Percentiles rank a stretch among this genome's conserved stretches.
Evolutionary conservation across 2,113 vertebrate species (phyloP).

Genomic region (Sitta europaea): DNA sequence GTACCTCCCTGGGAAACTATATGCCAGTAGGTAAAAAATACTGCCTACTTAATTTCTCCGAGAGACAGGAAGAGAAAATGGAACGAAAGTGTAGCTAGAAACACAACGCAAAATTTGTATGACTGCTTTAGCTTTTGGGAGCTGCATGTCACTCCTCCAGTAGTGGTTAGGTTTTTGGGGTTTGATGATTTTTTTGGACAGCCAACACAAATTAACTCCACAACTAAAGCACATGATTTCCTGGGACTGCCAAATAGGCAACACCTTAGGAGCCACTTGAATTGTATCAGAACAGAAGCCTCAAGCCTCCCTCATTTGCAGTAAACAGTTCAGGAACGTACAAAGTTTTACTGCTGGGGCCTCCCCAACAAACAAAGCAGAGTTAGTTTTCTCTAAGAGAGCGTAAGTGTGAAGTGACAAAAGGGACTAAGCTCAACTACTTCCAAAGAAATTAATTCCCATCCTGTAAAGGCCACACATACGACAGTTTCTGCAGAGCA

Average conservation of each 20-base stretch:
- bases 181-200: not conserved
- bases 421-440: not conserved
- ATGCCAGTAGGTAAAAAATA: constrained; percentile 11
- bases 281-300: not conserved
- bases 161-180: not conserved
- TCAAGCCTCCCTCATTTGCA: not conserved
- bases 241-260: not conserved
- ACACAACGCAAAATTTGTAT: accelerated
- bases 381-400: not conserved
- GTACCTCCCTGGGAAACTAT: not conserved
- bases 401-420: not conserved
- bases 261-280: accelerated
- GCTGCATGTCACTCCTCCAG: not conserved
- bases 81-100: not conserved
- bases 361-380: not conserved
- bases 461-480: not conserved
- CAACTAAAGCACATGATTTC: not conserved
- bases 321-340: not conserved
- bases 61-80: not conserved
- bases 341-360: not conserved
- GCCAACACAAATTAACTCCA: not conserved
- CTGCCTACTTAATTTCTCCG: not conserved
- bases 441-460: not conserved
- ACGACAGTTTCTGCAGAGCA: not conserved
- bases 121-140: not conserved